phyloP scores from a whole-genome alignment of 1,140 invertebrate genomes.

The Stegodyphus dumicola region DNA sequence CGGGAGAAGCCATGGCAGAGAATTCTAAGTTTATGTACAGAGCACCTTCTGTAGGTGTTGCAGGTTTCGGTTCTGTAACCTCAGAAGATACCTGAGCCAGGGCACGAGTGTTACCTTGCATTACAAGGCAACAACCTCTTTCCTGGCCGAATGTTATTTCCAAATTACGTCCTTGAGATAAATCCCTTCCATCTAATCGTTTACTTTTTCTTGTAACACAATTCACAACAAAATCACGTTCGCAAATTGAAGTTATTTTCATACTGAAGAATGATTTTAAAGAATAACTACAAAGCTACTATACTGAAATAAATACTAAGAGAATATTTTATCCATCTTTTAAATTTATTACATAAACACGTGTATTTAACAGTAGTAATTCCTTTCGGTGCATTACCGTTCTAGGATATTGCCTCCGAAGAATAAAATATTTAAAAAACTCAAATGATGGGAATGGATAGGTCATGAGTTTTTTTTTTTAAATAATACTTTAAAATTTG shows the following conservation, averaged over 20 bases:
- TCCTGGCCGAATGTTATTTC: conserved; percentile 62
- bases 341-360: too few species aligned
- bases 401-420: too few species aligned
- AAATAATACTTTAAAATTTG: too few species aligned
- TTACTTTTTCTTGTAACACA: conserved; percentile 16
- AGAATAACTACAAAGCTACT: not conserved
- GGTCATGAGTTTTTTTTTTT: too few species aligned
- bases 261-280: not conserved
- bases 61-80: conserved; percentile 82
- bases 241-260: conserved; percentile 42
- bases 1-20: conserved; percentile 81
- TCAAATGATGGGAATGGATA: too few species aligned
- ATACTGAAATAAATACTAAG: not conserved
- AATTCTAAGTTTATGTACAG: conserved; percentile 88
- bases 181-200: conserved; percentile 62
- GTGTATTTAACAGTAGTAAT: too few species aligned
- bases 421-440: too few species aligned
- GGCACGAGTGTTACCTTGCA: conserved; percentile 73
- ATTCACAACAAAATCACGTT: conserved; percentile 40
- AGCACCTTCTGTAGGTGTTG: conserved; percentile 88
- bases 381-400: too few species aligned
- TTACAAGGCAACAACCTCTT: conserved; percentile 63
- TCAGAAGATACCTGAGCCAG: conserved; percentile 89
- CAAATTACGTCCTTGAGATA: conserved; percentile 57
- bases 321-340: not conserved